Percentiles rank a stretch among this genome's conserved stretches.
These are phyloP conservation scores for Redunca redunca DNA, from an alignment of 2,113 vertebrate genomes.

Conservation along the genomic window DNA sequence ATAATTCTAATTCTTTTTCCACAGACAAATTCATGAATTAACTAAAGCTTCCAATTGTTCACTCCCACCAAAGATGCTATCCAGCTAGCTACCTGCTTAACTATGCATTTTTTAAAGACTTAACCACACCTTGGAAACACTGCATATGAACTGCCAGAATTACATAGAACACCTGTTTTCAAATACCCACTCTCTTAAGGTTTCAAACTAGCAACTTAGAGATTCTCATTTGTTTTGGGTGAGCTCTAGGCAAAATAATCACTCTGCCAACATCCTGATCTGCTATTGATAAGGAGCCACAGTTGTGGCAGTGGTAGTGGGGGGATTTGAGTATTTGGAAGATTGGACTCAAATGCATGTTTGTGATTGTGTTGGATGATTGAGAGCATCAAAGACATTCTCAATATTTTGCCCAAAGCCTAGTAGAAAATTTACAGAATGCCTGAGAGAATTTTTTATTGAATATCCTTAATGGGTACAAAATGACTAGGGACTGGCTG, in stretches of 20 bases:
- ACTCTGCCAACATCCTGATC: constrained; percentile 37
- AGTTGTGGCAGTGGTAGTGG: not conserved
- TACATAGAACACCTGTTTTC: not conserved
- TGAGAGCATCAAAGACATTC: constrained; percentile 54
- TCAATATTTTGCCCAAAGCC: constrained; percentile 48
- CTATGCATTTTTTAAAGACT: not conserved
- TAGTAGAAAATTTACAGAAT: constrained; percentile 52
- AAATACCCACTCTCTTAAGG: not conserved
- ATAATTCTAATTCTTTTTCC: constrained; percentile 6
- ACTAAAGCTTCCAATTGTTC: not conserved
- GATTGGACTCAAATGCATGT: constrained; percentile 45
- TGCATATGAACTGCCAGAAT: not conserved
- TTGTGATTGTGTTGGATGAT: constrained; percentile 61
- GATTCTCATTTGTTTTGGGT: not conserved
- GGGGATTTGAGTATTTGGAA: constrained; percentile 50
- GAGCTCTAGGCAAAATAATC: not conserved
- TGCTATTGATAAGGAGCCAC: not conserved
- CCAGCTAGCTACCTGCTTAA: not conserved
- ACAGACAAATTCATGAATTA: constrained; percentile 9
- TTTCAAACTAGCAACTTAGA: not conserved
- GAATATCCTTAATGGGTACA: constrained; percentile 31
- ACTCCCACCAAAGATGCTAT: not conserved
- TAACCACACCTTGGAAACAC: not conserved
- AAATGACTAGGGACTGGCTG: not conserved
- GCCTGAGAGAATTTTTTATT: constrained; percentile 54